phyloP scores from a whole-genome alignment of 2,888 invertebrate genomes.

The Cosmorhoe ocellata region DNA sequence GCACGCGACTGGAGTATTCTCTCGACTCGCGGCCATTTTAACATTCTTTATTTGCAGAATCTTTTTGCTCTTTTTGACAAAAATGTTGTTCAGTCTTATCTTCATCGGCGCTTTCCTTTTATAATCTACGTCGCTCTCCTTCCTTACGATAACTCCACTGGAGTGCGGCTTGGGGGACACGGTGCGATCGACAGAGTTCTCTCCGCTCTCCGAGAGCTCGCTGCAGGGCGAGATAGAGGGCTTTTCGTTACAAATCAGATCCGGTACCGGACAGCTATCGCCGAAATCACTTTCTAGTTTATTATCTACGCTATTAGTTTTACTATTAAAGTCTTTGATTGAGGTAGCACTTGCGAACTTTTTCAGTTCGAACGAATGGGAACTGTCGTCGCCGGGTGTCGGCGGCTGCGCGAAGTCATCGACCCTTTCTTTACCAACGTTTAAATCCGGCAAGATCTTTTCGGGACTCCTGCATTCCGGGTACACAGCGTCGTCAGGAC shows the following conservation, averaged over 20 bases:
- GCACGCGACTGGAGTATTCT: conserved; percentile 50
- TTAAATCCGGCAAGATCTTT: conserved; percentile 69
- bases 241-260: conserved; percentile 78
- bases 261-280: conserved; percentile 74
- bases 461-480: conserved; percentile 57
- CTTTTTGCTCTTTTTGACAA: conserved; percentile 73
- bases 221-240: conserved; percentile 78
- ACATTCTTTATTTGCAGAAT: conserved; percentile 72
- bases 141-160: conserved; percentile 21
- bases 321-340: conserved; percentile 55
- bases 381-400: conserved; percentile 52
- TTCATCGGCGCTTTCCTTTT: conserved; percentile 49
- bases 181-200: conserved; percentile 64
- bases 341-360: conserved; percentile 66
- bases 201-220: conserved; percentile 72
- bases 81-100: conserved; percentile 70
- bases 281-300: conserved; percentile 70
- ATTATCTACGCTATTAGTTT: conserved; percentile 52
- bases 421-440: conserved; percentile 60
- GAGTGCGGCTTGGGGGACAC: conserved; percentile 54
- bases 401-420: conserved; percentile 55
- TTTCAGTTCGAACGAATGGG: conserved; percentile 73
- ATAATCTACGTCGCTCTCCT: conserved; percentile 36
- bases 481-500: conserved; percentile 61
- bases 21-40: conserved; percentile 44